Conservation (phyloP, 92 coral and sea anemone genomes). For the Pocillopora grandis region DNA sequence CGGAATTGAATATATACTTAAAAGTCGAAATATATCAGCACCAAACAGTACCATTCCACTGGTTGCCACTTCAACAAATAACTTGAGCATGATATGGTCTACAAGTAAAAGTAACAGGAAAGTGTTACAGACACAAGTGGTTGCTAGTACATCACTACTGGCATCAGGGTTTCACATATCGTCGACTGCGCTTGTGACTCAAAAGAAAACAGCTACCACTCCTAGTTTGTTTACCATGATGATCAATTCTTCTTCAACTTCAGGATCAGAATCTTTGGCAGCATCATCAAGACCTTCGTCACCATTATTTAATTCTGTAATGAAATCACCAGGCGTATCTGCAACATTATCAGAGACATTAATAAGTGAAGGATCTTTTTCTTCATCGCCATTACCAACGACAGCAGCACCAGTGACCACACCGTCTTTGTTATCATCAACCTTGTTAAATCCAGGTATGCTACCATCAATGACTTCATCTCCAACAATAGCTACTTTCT, state of each 20-base stretch:
- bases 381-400: not conserved
- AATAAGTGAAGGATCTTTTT: not conserved
- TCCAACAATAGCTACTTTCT: not conserved
- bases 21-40: conserved; percentile 2
- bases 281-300: not conserved
- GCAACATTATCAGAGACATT: no score
- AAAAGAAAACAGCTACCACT: not conserved
- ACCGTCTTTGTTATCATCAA: not conserved
- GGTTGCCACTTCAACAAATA: not conserved
- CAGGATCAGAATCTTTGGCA: not conserved
- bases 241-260: not conserved
- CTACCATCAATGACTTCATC: not conserved
- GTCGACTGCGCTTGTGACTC: not conserved
- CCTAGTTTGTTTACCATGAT: no score
- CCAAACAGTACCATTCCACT: not conserved
- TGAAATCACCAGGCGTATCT: no score
- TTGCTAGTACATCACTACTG: not conserved
- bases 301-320: not conserved
- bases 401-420: not conserved
- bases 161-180: not conserved
- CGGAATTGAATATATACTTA: conserved; percentile 23
- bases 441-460: not conserved
- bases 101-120: not conserved
- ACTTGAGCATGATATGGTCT: not conserved
- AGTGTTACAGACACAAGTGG: not conserved